Evolutionary conservation across 2,888 invertebrate genomes (phyloP).

Genomic region (Macrosiphum euphorbiae): DNA sequence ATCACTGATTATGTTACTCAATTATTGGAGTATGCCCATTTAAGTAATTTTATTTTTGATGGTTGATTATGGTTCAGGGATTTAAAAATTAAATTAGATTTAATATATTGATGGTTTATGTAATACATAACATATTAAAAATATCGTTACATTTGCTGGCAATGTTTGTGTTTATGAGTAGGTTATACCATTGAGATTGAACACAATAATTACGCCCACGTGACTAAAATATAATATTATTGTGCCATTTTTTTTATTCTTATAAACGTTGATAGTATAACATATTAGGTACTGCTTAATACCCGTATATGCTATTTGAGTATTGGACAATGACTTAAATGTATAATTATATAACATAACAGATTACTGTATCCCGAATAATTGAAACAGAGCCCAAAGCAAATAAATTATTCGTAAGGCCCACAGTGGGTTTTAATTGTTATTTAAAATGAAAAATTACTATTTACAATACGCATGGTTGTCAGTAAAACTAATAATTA

Average conservation of each 20-base stretch:
- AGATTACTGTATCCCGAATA: background rate
- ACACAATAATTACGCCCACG: conserved; percentile 42
- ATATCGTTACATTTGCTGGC: background rate
- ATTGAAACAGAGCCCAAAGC: conserved; percentile 7
- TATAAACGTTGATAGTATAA: conserved; percentile 11
- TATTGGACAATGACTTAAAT: background rate
- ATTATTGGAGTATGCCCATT: background rate
- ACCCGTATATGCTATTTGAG: background rate
- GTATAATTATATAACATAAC: background rate
- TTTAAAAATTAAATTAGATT: background rate
- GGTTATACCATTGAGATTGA: background rate
- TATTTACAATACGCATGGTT: background rate
- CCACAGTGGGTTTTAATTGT: conserved; percentile 14
- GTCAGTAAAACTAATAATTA: background rate
- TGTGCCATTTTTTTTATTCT: conserved; percentile 14
- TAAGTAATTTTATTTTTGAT: background rate
- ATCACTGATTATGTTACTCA: background rate
- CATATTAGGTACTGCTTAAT: background rate
- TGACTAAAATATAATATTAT: background rate
- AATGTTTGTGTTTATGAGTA: background rate
- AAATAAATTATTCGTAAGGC: background rate
- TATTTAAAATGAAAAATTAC: conserved; percentile 1
- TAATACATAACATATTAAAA: background rate
- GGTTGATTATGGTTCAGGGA: background rate
- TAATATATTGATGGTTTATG: background rate